Conservation (phyloP, 2,113 vertebrate genomes). For the Pluvianellus socialis region DNA sequence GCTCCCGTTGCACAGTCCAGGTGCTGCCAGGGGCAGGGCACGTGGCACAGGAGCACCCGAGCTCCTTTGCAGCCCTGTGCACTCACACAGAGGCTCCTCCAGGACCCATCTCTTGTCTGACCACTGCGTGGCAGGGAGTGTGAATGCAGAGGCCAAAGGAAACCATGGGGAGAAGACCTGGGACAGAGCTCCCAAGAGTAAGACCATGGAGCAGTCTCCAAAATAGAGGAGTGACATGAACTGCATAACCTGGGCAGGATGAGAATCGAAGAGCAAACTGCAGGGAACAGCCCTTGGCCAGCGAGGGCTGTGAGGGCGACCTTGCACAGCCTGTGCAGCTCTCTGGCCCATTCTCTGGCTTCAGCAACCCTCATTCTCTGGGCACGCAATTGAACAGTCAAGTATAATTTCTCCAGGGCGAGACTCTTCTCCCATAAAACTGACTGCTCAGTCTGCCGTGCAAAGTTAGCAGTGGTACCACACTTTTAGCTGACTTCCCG, state of each 20-base stretch:
- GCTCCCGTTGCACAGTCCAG: not conserved
- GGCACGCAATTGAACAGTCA: not conserved
- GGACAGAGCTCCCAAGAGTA: not conserved
- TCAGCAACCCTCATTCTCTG: not conserved
- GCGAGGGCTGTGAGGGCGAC: not conserved
- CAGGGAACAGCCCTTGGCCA: not conserved
- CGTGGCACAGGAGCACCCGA: not conserved
- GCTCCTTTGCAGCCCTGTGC: fast-evolving
- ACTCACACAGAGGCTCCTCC: not conserved
- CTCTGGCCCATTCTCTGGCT: not conserved
- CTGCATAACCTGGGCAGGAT: not conserved
- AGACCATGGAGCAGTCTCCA: not conserved
- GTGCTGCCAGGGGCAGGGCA: not conserved
- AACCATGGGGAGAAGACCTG: not conserved
- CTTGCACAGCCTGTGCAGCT: not conserved
- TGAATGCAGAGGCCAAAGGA: not conserved
- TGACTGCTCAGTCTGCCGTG: not conserved
- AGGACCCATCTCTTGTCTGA: not conserved
- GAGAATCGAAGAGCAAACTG: not conserved
- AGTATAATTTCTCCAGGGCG: not conserved
- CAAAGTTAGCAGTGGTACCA: not conserved
- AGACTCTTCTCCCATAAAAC: not conserved
- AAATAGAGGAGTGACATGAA: not conserved
- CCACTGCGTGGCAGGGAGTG: not conserved
- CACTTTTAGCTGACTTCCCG: not conserved